phyloP scores from a whole-genome alignment of 2,888 invertebrate species.

The Cephus nigrinus region DNA sequence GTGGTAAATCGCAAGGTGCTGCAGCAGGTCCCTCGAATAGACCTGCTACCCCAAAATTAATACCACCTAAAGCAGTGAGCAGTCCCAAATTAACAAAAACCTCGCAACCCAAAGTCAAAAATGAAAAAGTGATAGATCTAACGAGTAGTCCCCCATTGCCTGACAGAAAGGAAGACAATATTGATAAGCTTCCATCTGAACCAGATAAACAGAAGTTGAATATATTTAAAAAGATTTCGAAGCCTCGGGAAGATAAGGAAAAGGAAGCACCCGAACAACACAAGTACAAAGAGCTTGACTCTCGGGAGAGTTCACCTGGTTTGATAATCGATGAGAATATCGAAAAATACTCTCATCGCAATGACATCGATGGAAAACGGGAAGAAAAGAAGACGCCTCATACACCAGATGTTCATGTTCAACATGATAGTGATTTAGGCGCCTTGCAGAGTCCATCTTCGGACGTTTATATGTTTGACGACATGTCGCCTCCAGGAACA shows the following conservation, averaged over 20 bases:
- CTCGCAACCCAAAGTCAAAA: slow-evolving; percentile 45
- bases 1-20: slow-evolving; percentile 58
- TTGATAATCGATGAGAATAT: slow-evolving; percentile 66
- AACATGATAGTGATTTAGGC: slow-evolving; percentile 36
- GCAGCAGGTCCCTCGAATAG: slow-evolving; percentile 60
- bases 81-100: slow-evolving; percentile 51
- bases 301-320: slow-evolving; percentile 64
- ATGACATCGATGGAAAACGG: slow-evolving; percentile 39
- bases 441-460: slow-evolving; percentile 62
- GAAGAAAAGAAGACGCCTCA: slow-evolving; percentile 62
- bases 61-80: slow-evolving; percentile 36
- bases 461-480: slow-evolving; percentile 64
- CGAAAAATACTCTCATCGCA: slow-evolving; percentile 39
- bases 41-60: slow-evolving; percentile 48
- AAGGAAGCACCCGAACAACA: slow-evolving; percentile 67
- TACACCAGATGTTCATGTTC: slow-evolving; percentile 52
- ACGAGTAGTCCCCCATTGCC: slow-evolving; percentile 28
- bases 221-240: slow-evolving; percentile 88
- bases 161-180: slow-evolving; percentile 69
- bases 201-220: slow-evolving; percentile 88
- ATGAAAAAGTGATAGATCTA: slow-evolving; percentile 46
- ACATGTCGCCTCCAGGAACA: slow-evolving; percentile 69
- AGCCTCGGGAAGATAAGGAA: slow-evolving; percentile 75
- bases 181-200: slow-evolving; percentile 78
- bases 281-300: slow-evolving; percentile 62